These are phyloP conservation scores for Anorthoa munda DNA, from an alignment of 2,888 invertebrate genomes.

Conservation along the genomic window DNA sequence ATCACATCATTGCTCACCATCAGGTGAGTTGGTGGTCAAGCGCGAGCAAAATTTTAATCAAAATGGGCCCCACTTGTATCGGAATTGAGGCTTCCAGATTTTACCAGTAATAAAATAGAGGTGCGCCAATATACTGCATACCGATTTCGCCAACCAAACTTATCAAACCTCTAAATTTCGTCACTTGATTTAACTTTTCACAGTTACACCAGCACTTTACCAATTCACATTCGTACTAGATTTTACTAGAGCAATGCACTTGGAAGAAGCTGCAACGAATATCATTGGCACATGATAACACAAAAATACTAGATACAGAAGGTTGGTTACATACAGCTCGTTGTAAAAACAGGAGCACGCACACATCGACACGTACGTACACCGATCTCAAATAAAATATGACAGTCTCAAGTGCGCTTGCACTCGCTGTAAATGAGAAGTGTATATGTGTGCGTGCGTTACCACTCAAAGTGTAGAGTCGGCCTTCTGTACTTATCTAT, in stretches of 20 bases:
- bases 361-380: neutral
- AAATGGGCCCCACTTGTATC: neutral
- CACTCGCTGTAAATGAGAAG: neutral
- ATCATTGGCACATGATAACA: slow-evolving; percentile 15
- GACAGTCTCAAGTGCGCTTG: neutral
- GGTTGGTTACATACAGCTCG: neutral
- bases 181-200: slow-evolving; percentile 37
- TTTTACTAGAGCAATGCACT: slow-evolving; percentile 36
- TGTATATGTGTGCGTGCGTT: neutral
- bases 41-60: neutral
- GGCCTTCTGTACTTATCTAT: slow-evolving; percentile 5
- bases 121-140: slow-evolving; percentile 10
- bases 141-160: slow-evolving; percentile 25
- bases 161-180: slow-evolving; percentile 38
- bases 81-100: neutral
- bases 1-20: too few relatives aligned
- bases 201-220: slow-evolving; percentile 24
- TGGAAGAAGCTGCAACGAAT: slow-evolving; percentile 36
- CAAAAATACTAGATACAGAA: slow-evolving; percentile 6
- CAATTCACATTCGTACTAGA: slow-evolving; percentile 36
- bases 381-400: too few relatives aligned
- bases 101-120: slow-evolving; percentile 24
- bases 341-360: neutral
- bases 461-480: neutral
- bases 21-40: too few relatives aligned